Conservation (phyloP, 2,888 invertebrate species). For the Lamellibrachia columna region DNA sequence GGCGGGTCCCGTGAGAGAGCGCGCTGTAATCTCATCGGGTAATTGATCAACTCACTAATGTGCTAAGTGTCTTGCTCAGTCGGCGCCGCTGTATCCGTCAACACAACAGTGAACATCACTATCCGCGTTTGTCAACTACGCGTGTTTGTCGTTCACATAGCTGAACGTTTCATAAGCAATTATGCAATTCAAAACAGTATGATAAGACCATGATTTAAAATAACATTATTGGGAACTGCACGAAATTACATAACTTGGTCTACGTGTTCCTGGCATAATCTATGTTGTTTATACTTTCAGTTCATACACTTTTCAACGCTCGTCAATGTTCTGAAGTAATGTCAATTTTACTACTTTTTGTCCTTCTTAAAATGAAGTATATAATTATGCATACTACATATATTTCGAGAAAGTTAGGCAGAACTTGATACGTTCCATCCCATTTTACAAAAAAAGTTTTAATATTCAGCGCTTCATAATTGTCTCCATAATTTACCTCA, state of each 20-base stretch:
- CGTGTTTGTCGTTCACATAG: background rate
- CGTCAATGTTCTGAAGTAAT: no score
- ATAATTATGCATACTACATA: no score
- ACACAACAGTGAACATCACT: background rate
- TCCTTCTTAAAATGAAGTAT: no score
- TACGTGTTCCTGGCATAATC: no score
- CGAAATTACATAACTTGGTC: no score
- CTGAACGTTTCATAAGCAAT: background rate
- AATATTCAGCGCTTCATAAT: background rate
- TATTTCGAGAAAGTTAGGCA: no score
- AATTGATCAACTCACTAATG: background rate
- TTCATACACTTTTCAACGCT: no score
- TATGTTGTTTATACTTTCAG: no score
- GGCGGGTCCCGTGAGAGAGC: background rate
- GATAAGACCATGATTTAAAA: background rate
- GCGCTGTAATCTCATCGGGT: conserved; percentile 3
- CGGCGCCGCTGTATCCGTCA: background rate
- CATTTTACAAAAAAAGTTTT: background rate
- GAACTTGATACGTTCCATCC: background rate
- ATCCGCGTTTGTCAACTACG: background rate
- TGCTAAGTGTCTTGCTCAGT: background rate
- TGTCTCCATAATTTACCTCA: background rate
- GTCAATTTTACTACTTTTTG: no score
- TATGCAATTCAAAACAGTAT: background rate
- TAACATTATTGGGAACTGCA: background rate